Evolutionary conservation across 2,797 vertebrate genomes (phyloP).

Genomic region (Borostomias antarcticus): DNA sequence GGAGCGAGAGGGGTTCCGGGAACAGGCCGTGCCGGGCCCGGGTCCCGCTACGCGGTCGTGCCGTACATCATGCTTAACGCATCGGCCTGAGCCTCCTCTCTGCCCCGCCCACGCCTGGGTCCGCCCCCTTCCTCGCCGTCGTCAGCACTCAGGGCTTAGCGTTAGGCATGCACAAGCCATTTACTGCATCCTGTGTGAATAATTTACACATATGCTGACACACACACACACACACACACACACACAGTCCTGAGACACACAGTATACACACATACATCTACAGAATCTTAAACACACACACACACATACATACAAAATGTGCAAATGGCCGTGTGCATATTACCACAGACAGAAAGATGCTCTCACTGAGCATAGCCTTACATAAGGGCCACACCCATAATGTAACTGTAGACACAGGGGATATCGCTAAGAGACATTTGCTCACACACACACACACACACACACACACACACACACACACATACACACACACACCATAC

Average conservation of each 20-base stretch:
- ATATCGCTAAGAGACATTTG: not conserved
- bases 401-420: not conserved
- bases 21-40: too few species aligned
- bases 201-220: conserved; percentile 75
- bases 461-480: too few species aligned
- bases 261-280: not conserved
- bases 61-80: too few species aligned
- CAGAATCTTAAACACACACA: not conserved
- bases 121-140: not conserved
- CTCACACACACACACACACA: too few species aligned
- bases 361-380: not conserved
- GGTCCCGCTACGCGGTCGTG: too few species aligned
- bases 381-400: not conserved
- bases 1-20: too few species aligned
- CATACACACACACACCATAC: too few species aligned
- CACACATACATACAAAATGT: not conserved
- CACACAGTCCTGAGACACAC: not conserved
- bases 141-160: conserved; percentile 8
- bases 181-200: conserved; percentile 75
- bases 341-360: not conserved
- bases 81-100: too few species aligned
- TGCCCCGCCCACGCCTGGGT: not conserved
- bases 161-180: conserved; percentile 57
- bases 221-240: conserved; percentile 12
- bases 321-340: not conserved